These are phyloP conservation scores for Cinara cedri DNA, from an alignment of 2,888 invertebrate species.

Conservation along the genomic window DNA sequence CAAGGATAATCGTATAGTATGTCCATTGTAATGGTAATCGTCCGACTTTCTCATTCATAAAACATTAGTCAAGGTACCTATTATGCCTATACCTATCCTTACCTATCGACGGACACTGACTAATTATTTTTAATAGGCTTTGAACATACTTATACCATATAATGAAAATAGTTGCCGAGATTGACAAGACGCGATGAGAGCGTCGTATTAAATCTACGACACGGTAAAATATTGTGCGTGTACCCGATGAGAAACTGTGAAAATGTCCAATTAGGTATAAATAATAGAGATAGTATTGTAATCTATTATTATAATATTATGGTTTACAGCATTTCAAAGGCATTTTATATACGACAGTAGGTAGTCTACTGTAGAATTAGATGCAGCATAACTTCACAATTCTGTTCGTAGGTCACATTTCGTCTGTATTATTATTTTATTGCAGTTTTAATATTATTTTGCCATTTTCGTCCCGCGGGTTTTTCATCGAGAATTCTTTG, in stretches of 20 bases:
- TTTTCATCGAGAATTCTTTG: too few relatives aligned
- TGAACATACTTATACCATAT: background rate
- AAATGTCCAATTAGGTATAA: slow-evolving; percentile 15
- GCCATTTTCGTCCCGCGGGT: too few relatives aligned
- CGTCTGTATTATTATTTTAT: too few relatives aligned
- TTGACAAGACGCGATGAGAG: background rate
- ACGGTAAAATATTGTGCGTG: background rate
- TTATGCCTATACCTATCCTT: background rate
- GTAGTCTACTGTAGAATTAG: background rate
- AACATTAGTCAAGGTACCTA: slow-evolving; percentile 40
- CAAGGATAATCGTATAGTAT: slow-evolving; percentile 31
- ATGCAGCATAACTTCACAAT: too few relatives aligned
- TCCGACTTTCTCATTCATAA: slow-evolving; percentile 44
- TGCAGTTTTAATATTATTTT: too few relatives aligned
- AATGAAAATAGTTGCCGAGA: slow-evolving; percentile 6
- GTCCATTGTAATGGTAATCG: slow-evolving; percentile 42
- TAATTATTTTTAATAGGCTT: slow-evolving; percentile 39
- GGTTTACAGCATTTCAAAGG: slow-evolving; percentile 8
- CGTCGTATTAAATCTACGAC: background rate
- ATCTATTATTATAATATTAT: slow-evolving; percentile 7
- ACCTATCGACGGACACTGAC: slow-evolving; percentile 9
- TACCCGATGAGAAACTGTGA: slow-evolving; percentile 13
- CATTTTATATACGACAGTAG: slow-evolving; percentile 10
- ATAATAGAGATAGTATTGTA: background rate
- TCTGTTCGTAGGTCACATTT: too few relatives aligned